Base-by-base conservation (phyloP, 2,888 invertebrate species). In the Dicyrtoma fusca region DNA sequence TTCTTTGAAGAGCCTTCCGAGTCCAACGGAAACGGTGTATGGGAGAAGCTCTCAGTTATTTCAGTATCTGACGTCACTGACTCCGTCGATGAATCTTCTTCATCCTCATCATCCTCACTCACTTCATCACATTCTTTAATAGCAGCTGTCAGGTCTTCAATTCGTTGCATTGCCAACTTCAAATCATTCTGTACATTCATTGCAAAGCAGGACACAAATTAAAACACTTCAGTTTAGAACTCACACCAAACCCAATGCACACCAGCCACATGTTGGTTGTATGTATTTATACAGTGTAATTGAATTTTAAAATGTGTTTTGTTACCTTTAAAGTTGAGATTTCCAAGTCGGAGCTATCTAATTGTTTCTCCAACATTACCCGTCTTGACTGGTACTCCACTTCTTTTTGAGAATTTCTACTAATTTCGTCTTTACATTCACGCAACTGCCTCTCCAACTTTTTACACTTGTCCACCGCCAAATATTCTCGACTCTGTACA, bases 141-240 rank as follows among this genome's bases (percentile, higher is more conserved):
- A 75, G 95, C 96, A 82, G 92, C 91, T 83, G 96, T 96, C 76
- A 97, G 86, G 82, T 95, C 95, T 61, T 94, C 90, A 80, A 96
- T 95, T 74, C 97, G 87, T 77, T 95, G 89, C 73, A 95, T 87
- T 4, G 97, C 96, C 69, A 96, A 86, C 68, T 94, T 88, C 57
- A 97, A 88, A 85, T 97, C 96, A 61, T 76, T 77, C 80, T 80
- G 62, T 13, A 72, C 8, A 62, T 34, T 5, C 49, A 49, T 10
- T 23, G 34, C 4, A 34, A 57, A 57, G 57, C 4, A 25, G 21
- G 57, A 6, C 45, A 11, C 34, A 19, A 26, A 45, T 47, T 47
- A 44, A 14, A 44, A 17, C 14, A 63, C 11, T 45, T 45, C 5
- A 42, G n/a, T 61, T n/a, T 17, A 14, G 2, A 26, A 17, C 14